phyloP scores from a whole-genome alignment of 2,888 invertebrate species.

The Apotomis betuletana region DNA sequence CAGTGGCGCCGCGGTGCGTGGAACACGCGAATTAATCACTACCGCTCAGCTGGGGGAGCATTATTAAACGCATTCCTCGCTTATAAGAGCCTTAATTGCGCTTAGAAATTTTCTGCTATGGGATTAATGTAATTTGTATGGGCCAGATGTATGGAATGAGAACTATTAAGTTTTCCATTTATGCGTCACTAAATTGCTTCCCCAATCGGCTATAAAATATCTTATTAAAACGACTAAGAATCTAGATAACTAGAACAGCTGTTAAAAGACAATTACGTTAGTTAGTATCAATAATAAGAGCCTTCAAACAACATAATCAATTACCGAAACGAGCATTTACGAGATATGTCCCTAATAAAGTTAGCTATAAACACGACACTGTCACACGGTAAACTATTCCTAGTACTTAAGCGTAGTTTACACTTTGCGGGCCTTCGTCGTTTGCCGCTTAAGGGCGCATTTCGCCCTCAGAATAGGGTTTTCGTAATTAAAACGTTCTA shows the following conservation, averaged over 20 bases:
- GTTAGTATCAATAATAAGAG: constrained; percentile 11
- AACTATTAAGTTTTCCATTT: constrained; percentile 40
- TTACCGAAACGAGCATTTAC: constrained; percentile 46
- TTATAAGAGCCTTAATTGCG: constrained; percentile 76
- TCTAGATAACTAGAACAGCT: background rate
- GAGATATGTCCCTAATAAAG: constrained; percentile 42
- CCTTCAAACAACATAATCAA: constrained; percentile 41
- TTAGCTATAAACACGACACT: constrained; percentile 63
- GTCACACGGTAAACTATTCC: constrained; percentile 46
- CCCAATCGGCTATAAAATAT: background rate
- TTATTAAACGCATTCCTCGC: constrained; percentile 75
- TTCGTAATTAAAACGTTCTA: constrained; percentile 80
- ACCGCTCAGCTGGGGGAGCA: constrained; percentile 65
- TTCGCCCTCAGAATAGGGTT: constrained; percentile 75
- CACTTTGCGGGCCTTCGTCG: constrained; percentile 49
- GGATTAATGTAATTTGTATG: constrained; percentile 70
- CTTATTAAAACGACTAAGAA: background rate
- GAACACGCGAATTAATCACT: constrained; percentile 78
- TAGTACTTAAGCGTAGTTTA: constrained; percentile 37
- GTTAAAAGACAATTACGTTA: background rate
- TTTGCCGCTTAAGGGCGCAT: constrained; percentile 73
- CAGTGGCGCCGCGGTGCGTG: constrained; percentile 66
- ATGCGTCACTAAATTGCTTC: constrained; percentile 24
- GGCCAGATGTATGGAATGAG: constrained; percentile 51
- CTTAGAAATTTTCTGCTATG: constrained; percentile 68